A percentile compares a stretch with the other conserved stretches of the same genome.
Conservation (phyloP, 2,888 invertebrate genomes). For the Chrysina gloriosa region DNA sequence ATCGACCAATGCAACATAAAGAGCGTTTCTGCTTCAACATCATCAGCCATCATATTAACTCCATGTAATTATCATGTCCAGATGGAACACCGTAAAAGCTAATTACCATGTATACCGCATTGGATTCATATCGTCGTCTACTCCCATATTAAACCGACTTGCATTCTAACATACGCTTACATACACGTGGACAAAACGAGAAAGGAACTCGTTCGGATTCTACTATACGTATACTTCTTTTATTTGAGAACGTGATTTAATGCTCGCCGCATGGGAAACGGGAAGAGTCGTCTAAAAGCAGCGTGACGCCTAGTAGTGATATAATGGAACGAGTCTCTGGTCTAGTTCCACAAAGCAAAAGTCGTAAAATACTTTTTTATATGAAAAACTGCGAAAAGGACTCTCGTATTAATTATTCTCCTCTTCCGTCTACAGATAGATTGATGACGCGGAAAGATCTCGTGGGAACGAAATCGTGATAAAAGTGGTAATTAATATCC, state of each 20-base stretch:
- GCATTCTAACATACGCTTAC: background rate
- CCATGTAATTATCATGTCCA: too few relatives aligned
- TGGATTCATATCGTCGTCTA: too few relatives aligned
- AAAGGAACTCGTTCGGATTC: background rate
- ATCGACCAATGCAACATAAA: too few relatives aligned
- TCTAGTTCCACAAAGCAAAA: background rate
- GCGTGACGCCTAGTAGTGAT: constrained; percentile 2
- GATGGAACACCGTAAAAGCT: too few relatives aligned
- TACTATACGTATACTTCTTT: constrained; percentile 5
- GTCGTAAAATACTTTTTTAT: background rate
- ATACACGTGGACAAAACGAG: too few relatives aligned
- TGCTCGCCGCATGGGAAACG: constrained; percentile 2
- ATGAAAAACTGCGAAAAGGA: background rate
- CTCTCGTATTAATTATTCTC: background rate
- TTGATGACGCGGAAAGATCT: background rate
- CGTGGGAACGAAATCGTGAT: background rate
- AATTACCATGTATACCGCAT: too few relatives aligned
- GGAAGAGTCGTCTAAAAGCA: background rate
- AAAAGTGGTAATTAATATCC: too few relatives aligned
- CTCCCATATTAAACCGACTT: background rate
- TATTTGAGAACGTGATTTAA: constrained; percentile 9
- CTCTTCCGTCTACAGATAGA: background rate
- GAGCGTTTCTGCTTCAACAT: too few relatives aligned
- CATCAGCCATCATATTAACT: too few relatives aligned
- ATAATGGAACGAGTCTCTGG: background rate